Base-by-base conservation (phyloP, 2,888 invertebrate genomes). In the Acanthococcus lagerstroemiae region DNA sequence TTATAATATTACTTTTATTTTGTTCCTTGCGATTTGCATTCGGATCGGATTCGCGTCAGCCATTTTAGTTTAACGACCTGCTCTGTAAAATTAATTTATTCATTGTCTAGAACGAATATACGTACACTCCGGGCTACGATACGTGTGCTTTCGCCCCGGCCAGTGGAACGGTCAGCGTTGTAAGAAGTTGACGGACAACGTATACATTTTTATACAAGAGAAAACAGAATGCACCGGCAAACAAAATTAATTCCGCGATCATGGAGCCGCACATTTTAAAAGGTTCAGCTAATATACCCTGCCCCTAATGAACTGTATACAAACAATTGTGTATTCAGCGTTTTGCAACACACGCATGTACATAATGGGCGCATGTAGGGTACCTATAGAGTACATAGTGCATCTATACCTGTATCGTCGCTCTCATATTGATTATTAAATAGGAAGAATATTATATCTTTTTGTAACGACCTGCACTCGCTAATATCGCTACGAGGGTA, bases 401-500 rank as follows among this genome's bases (percentile, higher is more conserved):
- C n/a, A n/a, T n/a, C n/a, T n/a, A n/a, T n/a, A n/a, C n/a, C n/a
- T n/a, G n/a, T n/a, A n/a, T n/a, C n/a, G n/a, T n/a, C n/a, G n/a
- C 37, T n/a, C n/a, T 37, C n/a, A 37, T n/a, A 37, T 37, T 37
- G 37, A 37, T 37, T 37, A 37, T 37, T 15, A 37, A 37, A 37
- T 15, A n/a, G n/a, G n/a, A 37, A n/a, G 37, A 37, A 37, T 9
- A 37, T 15, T 37, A 3, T 37, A 37, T n/a, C 37, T 37, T 37
- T 37, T n/a, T 37, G 37, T 37, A 52, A 52, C 52, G 52, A 22
- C 22, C 19, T 52, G 24, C 52, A 12, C 15, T 61, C 63, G 54
- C 54, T 63, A 63, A 63, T 63, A 63, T 54, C 21, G 63, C 63
- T 63, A 52, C 37, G 22, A 63, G 63, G 37, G 52, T 63, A 63